Evolutionary conservation across 53 echinoderm and acorn worm species (phyloP).

Genomic region (Actinopyga echinites): DNA sequence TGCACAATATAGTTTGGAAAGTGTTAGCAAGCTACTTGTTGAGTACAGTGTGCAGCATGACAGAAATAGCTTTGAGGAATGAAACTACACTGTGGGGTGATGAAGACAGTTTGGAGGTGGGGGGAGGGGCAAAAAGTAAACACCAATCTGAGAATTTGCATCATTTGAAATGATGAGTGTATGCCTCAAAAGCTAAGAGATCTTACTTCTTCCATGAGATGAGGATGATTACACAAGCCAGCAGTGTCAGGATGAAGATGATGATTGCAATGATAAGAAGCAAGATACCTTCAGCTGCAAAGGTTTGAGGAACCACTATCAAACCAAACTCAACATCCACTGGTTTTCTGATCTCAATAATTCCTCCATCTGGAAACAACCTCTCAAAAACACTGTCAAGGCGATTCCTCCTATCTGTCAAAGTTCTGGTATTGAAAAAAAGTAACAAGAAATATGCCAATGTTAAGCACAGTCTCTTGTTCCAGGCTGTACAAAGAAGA

Average conservation of each 20-base stretch:
- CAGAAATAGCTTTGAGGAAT: no score
- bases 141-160: no score
- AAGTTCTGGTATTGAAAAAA: slow-evolving; percentile 25
- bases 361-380: slow-evolving; percentile 46
- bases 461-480: no score
- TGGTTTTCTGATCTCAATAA: slow-evolving; percentile 60
- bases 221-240: slow-evolving; percentile 75
- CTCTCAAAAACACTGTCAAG: slow-evolving; percentile 9
- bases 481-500: no score
- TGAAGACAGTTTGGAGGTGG: no score
- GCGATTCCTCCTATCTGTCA: slow-evolving; percentile 11
- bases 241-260: slow-evolving; percentile 66
- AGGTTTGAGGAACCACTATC: slow-evolving; percentile 17
- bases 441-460: neutral
- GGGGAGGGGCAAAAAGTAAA: no score
- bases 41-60: no score
- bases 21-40: no score
- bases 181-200: neutral
- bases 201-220: slow-evolving; percentile 94
- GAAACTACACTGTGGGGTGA: no score
- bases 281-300: slow-evolving; percentile 75
- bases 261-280: slow-evolving; percentile 71
- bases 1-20: no score
- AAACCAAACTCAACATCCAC: slow-evolving; percentile 32
- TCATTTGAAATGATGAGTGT: no score